phyloP scores from a whole-genome alignment of 2,113 vertebrate genomes.

The Suncus etruscus region DNA sequence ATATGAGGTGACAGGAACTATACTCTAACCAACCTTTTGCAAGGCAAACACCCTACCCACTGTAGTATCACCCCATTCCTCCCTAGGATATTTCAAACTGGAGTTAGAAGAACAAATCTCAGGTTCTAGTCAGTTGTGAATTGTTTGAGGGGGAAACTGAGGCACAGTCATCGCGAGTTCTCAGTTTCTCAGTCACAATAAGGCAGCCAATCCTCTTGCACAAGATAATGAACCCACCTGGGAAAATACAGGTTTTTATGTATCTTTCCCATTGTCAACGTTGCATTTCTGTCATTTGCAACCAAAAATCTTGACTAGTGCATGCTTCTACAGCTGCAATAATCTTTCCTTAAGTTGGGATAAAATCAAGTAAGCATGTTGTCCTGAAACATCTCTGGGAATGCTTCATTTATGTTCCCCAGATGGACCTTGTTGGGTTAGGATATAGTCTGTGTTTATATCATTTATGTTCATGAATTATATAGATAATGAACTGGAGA shows the following conservation, averaged over 20 bases:
- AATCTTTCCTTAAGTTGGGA: not conserved
- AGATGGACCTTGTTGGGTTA: not conserved
- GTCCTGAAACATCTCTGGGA: not conserved
- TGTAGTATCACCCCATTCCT: not conserved
- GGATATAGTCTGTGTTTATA: constrained; percentile 10
- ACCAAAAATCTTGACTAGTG: not conserved
- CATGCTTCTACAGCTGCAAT: not conserved
- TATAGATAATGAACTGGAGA: constrained; percentile 38
- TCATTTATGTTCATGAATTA: not conserved
- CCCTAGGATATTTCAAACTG: not conserved
- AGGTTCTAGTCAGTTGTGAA: not conserved
- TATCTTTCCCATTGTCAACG: not conserved
- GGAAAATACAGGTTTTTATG: not conserved
- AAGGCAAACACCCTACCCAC: too few relatives aligned
- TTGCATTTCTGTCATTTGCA: constrained; percentile 21
- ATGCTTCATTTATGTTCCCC: not conserved
- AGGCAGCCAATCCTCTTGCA: not conserved
- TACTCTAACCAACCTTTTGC: too few relatives aligned
- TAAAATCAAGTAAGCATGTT: constrained; percentile 30
- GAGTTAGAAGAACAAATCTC: not conserved
- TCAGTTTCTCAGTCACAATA: accelerated
- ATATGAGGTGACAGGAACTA: too few relatives aligned
- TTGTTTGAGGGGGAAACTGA: not conserved
- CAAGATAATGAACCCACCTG: not conserved
- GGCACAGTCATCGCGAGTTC: too few relatives aligned